Evolutionary conservation across 2,797 vertebrate genomes (phyloP).

Genomic region (Phrynocephalus guinanensis): DNA sequence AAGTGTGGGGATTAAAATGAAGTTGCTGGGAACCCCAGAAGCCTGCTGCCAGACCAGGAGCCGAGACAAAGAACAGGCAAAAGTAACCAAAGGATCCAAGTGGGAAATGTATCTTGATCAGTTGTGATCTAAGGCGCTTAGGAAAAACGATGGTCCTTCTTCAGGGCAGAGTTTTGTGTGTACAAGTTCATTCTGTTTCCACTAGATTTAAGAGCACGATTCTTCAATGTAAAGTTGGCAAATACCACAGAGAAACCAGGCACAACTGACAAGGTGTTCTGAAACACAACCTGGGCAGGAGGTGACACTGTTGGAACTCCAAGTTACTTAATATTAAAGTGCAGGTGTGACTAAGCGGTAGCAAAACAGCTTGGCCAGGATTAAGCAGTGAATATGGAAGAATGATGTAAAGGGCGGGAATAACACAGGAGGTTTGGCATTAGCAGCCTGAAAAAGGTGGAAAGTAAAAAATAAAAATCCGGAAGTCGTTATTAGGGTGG

Average conservation of each 20-base stretch:
- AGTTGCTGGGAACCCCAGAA: background rate
- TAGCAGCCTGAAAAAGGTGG: background rate
- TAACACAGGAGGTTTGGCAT: background rate
- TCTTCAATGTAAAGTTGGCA: background rate
- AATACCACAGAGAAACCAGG: background rate
- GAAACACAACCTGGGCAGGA: background rate
- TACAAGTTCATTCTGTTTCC: background rate
- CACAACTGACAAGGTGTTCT: background rate
- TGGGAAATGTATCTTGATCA: background rate
- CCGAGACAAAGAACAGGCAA: background rate
- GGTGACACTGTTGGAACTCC: background rate
- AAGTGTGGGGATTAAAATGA: background rate
- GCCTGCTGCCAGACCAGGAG: background rate
- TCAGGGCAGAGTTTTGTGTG: background rate
- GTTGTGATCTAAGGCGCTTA: slow-evolving; percentile 3
- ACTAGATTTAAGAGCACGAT: background rate
- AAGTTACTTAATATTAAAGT: too few relatives aligned
- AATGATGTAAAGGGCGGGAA: background rate
- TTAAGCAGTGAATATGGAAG: too few relatives aligned
- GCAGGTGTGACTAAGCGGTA: background rate
- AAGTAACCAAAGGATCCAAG: background rate
- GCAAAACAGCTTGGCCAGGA: background rate
- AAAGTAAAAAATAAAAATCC: background rate
- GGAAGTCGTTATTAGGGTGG: background rate
- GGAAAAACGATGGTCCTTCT: background rate